Evolutionary conservation across 2,797 vertebrate species (phyloP), one percentile per base, ranked within the genome.

Genomic region (Enteromius thamalakanensis): DNA sequence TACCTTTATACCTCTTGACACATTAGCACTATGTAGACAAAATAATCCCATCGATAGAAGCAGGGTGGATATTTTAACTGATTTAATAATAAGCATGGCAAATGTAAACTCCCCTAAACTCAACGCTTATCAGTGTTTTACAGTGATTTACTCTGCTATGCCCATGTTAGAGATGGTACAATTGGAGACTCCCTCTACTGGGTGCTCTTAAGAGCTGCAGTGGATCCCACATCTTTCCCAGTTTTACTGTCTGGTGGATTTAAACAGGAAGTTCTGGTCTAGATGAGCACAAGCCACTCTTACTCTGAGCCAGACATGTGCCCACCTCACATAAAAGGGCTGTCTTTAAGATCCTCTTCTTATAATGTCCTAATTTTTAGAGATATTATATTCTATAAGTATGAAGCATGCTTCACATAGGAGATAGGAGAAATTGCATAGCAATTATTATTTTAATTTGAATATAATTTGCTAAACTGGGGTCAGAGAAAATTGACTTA

Each of bases 101-200:
- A 86, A 91, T 87, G 85, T 86, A 8, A 90, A 37, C 42, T 60
- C 26, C 14, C 79, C 37, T 29, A 71, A 69, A 74, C 47, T 3
- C 11, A 5, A 60, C 69, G 64, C 19, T 74, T 9, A 67, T 55
- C 71, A 55, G 21, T 51, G 45, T 34, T 49, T 51, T 32, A 47
- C 7, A 1, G 15, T 55, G 49, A 55, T 69, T 79, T 37, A 69
- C 47, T 55, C 32, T 55, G 32, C 26, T 9, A 7, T 71, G 26
- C 14, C 37, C 55, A 37, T 23, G 69, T 72, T 29, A 17, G 47
- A 45, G 37, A 58, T 32, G 32, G 78, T 69, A 47, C 69, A 80
- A 45, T 5, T 58, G n/a, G 23, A 58, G 15, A 80, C 26, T 29
- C 40, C 76, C 45, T 51, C 29, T 29, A 67, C 62, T 47, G 32